Evolutionary conservation across 2,113 vertebrate species (phyloP).

Genomic region (Poeciliopsis turrubarensis): DNA sequence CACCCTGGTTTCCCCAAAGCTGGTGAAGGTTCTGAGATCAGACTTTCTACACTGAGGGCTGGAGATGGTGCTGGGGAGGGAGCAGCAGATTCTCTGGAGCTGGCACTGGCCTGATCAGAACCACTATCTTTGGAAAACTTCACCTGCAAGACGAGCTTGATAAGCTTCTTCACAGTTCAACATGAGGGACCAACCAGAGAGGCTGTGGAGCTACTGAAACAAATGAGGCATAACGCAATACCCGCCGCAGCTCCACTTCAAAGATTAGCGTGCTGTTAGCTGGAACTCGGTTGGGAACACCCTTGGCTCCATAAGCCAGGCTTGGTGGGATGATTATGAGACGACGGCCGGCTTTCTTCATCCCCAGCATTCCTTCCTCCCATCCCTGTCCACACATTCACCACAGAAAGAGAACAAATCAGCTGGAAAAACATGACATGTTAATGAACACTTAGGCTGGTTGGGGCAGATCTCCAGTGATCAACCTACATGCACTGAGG

Average conservation of each 20-base stretch:
- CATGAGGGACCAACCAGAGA: background rate
- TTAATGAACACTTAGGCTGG: too few species aligned
- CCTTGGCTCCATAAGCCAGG: conserved; percentile 87
- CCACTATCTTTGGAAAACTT: conserved; percentile 86
- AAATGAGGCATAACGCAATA: conserved; percentile 41
- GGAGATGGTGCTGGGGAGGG: conserved; percentile 90
- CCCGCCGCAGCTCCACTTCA: conserved; percentile 89
- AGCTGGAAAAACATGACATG: background rate
- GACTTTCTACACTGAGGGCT: conserved; percentile 80
- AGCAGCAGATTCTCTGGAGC: conserved; percentile 84
- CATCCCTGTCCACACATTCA: conserved; percentile 82
- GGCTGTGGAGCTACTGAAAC: background rate
- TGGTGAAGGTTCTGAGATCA: conserved; percentile 74
- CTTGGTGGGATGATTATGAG: conserved; percentile 86
- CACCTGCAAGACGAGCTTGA: conserved; percentile 77
- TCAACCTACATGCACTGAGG: too few species aligned
- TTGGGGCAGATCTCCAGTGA: too few species aligned
- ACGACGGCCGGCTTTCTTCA: conserved; percentile 89
- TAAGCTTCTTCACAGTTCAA: background rate
- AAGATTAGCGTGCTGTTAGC: conserved; percentile 88
- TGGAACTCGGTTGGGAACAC: conserved; percentile 83
- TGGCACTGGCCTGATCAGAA: conserved; percentile 79
- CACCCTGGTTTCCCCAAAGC: conserved; percentile 86
- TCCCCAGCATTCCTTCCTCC: conserved; percentile 94
- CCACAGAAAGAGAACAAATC: background rate